Conservation (phyloP, 2,888 invertebrate species). For the Metellina segmentata region DNA sequence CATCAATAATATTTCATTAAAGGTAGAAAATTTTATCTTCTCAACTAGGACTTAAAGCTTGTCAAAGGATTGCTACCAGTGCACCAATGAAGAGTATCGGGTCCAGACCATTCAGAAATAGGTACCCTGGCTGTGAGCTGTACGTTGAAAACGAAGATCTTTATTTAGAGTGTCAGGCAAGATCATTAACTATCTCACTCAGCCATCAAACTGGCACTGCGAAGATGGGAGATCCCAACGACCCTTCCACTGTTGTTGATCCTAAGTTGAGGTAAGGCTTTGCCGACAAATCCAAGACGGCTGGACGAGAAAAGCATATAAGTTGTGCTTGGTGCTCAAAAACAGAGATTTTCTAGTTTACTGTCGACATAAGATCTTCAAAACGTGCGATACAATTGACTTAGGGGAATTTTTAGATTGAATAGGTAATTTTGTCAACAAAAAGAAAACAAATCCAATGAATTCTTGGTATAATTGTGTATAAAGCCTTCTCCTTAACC, state of each 20-base stretch:
- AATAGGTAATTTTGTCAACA: too few relatives aligned
- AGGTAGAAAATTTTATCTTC: background rate
- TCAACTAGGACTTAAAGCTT: conserved; percentile 29
- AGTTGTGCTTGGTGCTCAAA: too few relatives aligned
- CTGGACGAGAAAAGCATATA: too few relatives aligned
- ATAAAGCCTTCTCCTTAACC: too few relatives aligned
- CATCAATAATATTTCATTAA: too few relatives aligned
- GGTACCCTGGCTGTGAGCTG: conserved; percentile 19
- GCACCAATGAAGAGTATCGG: conserved; percentile 7
- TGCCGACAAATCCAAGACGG: too few relatives aligned
- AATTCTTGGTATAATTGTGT: too few relatives aligned
- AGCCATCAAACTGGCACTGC: conserved; percentile 6
- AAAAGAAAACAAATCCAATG: too few relatives aligned
- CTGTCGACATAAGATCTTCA: too few relatives aligned
- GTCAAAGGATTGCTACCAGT: background rate
- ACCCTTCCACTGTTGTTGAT: conserved; percentile 42
- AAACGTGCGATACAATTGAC: too few relatives aligned
- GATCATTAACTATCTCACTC: background rate
- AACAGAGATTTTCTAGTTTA: too few relatives aligned
- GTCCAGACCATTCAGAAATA: background rate
- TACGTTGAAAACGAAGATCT: background rate
- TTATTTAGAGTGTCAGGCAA: conserved; percentile 14
- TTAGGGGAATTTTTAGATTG: too few relatives aligned
- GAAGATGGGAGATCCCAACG: conserved; percentile 43
- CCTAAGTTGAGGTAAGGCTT: conserved; percentile 22